Base-by-base conservation (phyloP, 2,113 vertebrate genomes). In the Cryptotis parvus region DNA sequence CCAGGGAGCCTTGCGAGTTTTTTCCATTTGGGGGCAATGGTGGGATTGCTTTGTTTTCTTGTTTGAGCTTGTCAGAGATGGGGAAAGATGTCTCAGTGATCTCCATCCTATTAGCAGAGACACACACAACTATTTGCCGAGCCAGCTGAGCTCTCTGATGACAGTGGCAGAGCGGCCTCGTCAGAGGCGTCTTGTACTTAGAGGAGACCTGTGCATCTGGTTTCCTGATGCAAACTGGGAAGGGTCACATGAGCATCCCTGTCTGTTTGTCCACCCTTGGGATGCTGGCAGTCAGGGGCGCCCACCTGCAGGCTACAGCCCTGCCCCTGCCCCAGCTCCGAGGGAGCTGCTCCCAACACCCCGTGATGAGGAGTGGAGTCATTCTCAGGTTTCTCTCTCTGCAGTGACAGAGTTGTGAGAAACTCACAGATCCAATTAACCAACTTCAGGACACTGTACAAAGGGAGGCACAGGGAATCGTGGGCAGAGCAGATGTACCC, bases 1-100 rank as follows among this genome's bases (percentile, higher is more conserved):
- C 29, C 73, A 76, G 92, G 77, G 66, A 83, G 85, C 91, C 95
- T 73, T 94, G 79, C 93, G 92, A 35, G 8, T 31, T 84, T 29
- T 70, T 69, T 84, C 49, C 39, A 89, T 83, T 94, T 89, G 82
- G 58, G 73, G 90, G 68, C 87, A 5, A 20, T 93, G 92, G 87
- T 29, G 66, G 8, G 82, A 7, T 80, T 35, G 35, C 65, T 94
- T 92, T 95, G 94, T 94, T 92, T 91, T 96, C 94, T 93, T 41
- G 2, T 77, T 80, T 61, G 35, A 83, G 66, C 22, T 78, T 96
- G 92, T 94, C 94, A 95, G 74, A 90, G 91, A n/a, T 74, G 9
- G 20, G 55, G 84, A 93, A 87, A 92, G 43, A 86, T 58, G 89
- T 70, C 70, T 95, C 92, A 65, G 45, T 91, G 81, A 33, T 39